Conservation (phyloP, 2,888 invertebrate genomes). For the Boloria selene region DNA sequence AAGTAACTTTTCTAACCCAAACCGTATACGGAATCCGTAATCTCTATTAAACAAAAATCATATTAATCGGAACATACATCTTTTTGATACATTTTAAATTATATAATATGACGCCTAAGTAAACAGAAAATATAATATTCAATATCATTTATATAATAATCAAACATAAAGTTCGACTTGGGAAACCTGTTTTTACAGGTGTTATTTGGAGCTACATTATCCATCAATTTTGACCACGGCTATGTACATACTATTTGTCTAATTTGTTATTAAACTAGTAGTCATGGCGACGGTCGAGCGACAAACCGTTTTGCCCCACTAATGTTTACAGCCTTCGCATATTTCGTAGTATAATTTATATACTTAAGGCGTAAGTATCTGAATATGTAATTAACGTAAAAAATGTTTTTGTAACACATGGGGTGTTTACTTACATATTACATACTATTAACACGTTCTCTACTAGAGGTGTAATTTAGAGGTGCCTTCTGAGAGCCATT, state of each 20-base stretch:
- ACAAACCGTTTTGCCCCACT: constrained; percentile 42
- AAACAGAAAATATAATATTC: no score
- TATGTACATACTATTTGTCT: constrained; percentile 44
- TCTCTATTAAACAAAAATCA: no score
- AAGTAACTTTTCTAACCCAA: no score
- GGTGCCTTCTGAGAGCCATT: no score
- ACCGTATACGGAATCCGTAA: no score
- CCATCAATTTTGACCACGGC: constrained; percentile 32
- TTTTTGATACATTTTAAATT: no score
- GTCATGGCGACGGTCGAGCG: constrained; percentile 52
- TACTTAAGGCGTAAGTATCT: constrained; percentile 11
- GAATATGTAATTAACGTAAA: not conserved
- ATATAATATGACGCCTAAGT: no score
- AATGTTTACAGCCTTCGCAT: constrained; percentile 47
- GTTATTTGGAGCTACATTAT: constrained; percentile 10
- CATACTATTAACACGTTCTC: not conserved
- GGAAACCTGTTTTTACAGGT: no score
- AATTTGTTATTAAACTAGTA: constrained; percentile 71
- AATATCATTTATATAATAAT: no score
- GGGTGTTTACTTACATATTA: not conserved
- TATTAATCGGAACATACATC: no score
- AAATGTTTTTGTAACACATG: not conserved
- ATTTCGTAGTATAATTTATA: constrained; percentile 17
- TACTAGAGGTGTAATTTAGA: no score
- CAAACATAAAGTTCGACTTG: no score